These are phyloP conservation scores for Acestrorhynchus altus DNA, from an alignment of 2,797 vertebrate species.

Conservation along the genomic window DNA sequence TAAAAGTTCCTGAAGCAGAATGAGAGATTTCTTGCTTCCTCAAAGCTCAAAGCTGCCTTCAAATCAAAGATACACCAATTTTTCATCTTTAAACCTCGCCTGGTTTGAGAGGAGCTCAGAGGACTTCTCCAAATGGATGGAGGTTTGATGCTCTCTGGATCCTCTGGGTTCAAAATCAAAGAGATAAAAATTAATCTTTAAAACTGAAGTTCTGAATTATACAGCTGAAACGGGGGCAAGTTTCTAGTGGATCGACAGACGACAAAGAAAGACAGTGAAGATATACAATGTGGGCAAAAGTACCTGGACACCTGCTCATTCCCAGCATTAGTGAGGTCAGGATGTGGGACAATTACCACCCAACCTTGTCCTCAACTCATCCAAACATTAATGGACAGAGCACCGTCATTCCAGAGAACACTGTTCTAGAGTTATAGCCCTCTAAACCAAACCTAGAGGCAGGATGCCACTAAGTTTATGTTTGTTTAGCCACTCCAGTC, in stretches of 20 bases:
- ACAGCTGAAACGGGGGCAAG: neutral
- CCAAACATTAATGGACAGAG: too few species aligned
- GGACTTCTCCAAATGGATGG: neutral
- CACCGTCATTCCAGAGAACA: too few species aligned
- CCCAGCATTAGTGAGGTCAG: too few species aligned
- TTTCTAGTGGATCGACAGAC: neutral
- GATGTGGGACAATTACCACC: too few species aligned
- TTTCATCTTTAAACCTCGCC: constrained; percentile 14
- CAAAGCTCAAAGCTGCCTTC: neutral
- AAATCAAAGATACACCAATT: constrained; percentile 3
- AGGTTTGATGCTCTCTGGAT: neutral
- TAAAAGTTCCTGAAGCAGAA: neutral
- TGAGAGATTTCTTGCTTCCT: neutral
- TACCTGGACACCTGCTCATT: too few species aligned
- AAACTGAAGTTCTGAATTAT: neutral
- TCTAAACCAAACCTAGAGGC: too few species aligned
- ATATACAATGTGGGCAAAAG: too few species aligned
- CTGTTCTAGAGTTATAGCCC: too few species aligned
- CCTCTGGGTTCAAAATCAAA: neutral
- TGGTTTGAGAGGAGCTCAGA: neutral
- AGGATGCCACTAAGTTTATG: too few species aligned
- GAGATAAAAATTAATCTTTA: neutral
- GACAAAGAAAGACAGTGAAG: neutral
- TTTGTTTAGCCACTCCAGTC: too few species aligned
- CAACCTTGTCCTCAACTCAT: too few species aligned